Conservation (phyloP, 2,113 vertebrate species). For the Pristiophorus japonicus region DNA sequence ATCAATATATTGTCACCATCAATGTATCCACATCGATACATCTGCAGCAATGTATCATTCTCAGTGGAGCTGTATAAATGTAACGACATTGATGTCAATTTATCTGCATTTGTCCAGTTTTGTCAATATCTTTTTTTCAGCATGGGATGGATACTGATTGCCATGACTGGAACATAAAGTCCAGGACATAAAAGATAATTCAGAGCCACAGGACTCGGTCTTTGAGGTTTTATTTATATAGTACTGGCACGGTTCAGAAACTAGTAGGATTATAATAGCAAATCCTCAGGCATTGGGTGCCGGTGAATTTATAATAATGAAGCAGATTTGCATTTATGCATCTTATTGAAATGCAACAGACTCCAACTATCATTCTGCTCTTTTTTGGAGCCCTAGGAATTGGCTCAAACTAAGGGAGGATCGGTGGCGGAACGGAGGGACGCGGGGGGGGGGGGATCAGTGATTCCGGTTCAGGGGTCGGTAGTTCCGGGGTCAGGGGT, state of each 20-base stretch:
- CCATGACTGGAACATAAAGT: background rate
- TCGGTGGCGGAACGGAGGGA: no score
- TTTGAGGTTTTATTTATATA: constrained; percentile 6
- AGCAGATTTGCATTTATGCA: background rate
- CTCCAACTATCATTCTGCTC: background rate
- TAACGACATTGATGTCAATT: background rate
- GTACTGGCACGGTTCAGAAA: background rate
- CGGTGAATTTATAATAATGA: background rate
- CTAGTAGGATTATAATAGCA: background rate
- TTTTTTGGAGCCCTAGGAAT: background rate
- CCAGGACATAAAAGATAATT: background rate
- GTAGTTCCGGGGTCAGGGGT: no score
- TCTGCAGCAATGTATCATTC: background rate
- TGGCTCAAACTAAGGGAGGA: no score
- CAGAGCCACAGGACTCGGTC: background rate
- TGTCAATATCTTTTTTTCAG: background rate
- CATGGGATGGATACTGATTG: background rate
- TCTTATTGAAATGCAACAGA: background rate
- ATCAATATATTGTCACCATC: background rate
- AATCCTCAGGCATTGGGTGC: background rate
- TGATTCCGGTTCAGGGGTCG: no score
- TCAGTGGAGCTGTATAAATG: background rate
- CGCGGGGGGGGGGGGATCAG: no score
- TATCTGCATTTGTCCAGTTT: background rate
- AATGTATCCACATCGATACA: background rate